Conservation (phyloP, 2,888 invertebrate species). For the Congeria kusceri region DNA sequence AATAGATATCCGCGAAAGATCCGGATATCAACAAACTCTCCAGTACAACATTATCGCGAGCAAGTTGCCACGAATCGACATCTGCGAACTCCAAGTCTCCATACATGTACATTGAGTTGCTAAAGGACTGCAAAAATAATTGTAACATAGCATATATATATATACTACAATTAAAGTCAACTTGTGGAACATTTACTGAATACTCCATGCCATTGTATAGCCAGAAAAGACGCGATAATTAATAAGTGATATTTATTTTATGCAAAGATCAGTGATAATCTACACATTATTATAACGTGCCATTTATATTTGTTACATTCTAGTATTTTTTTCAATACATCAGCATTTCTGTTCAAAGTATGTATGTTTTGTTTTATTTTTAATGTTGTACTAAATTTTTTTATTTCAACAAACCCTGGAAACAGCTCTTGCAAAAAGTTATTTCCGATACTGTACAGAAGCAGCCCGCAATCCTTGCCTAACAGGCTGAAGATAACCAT, state of each 20-base stretch:
- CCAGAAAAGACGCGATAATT: no score
- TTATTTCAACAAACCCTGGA: no score
- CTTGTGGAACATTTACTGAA: no score
- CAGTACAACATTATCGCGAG: conserved; percentile 50
- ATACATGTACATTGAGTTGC: conserved; percentile 39
- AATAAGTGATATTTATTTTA: no score
- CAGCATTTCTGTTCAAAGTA: no score
- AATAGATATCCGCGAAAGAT: conserved; percentile 68
- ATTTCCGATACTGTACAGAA: conserved; percentile 37
- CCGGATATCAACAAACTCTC: conserved; percentile 58
- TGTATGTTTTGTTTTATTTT: no score
- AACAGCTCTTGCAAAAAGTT: not conserved
- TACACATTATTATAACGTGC: no score
- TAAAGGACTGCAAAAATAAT: conserved; percentile 2
- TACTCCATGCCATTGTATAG: no score
- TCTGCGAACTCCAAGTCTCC: conserved; percentile 46
- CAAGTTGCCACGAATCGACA: conserved; percentile 52
- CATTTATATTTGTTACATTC: no score
- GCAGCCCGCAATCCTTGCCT: conserved; percentile 27
- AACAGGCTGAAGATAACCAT: conserved; percentile 48
- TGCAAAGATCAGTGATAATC: no score
- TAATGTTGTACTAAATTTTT: no score
- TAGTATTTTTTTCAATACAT: no score
- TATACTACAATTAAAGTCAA: not conserved
- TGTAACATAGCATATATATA: not conserved